Percentiles rank a stretch among this genome's conserved stretches.
Evolutionary conservation across 2,888 invertebrate species (phyloP).

Genomic region (Gymnosoma rotundatum): DNA sequence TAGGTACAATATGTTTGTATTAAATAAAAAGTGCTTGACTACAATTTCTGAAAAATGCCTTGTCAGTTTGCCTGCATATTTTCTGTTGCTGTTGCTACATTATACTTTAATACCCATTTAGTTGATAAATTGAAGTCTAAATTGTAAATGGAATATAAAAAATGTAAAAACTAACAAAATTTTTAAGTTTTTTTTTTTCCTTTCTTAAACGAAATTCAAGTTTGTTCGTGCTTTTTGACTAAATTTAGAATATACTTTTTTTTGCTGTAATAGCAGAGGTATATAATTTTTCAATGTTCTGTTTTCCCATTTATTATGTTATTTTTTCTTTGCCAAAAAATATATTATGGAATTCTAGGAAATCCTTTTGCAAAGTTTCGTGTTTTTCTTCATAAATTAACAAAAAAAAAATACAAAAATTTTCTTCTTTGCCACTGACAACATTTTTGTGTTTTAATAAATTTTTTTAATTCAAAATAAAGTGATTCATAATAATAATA

Average conservation of each 20-base stretch:
- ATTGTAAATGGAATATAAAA: slow-evolving; percentile 33
- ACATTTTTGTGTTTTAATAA: no score
- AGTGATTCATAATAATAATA: no score
- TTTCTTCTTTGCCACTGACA: neutral
- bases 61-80: slow-evolving; percentile 57
- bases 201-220: slow-evolving; percentile 39
- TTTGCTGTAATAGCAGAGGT: neutral
- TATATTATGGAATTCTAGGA: slow-evolving; percentile 3
- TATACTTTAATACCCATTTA: slow-evolving; percentile 58
- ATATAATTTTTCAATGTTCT: neutral
- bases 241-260: slow-evolving; percentile 48
- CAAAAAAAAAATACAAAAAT: neutral
- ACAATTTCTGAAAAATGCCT: slow-evolving; percentile 50
- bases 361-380: neutral
- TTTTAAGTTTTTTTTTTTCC: neutral
- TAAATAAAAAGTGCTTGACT: slow-evolving; percentile 52
- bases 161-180: neutral
- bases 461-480: no score
- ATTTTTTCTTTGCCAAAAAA: neutral
- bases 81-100: slow-evolving; percentile 36
- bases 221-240: slow-evolving; percentile 58
- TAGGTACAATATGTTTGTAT: neutral
- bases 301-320: slow-evolving; percentile 3
- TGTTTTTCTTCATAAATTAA: neutral
- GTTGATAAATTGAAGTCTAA: slow-evolving; percentile 60